A percentile compares a stretch with the other conserved stretches of the same genome.
These are phyloP conservation scores for Desmodus rotundus DNA, from an alignment of 2,113 vertebrate genomes.

Conservation along the genomic window DNA sequence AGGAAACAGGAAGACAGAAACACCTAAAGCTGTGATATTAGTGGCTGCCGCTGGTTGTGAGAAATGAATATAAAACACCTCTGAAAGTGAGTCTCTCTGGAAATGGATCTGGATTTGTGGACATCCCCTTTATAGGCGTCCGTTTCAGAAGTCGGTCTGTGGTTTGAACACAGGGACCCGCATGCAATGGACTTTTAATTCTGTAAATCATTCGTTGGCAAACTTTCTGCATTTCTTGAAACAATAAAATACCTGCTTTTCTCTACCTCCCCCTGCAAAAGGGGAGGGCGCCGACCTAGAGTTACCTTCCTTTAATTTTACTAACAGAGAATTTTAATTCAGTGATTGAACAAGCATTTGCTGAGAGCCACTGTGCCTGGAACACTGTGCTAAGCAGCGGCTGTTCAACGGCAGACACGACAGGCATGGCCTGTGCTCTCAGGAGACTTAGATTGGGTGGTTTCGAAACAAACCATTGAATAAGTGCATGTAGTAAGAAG, in stretches of 20 bases:
- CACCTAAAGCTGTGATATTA: neutral
- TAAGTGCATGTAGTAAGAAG: neutral
- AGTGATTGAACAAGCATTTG: neutral
- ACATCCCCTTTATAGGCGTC: neutral
- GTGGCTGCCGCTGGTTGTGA: neutral
- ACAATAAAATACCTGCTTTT: neutral
- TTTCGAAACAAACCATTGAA: neutral
- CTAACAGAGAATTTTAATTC: constrained; percentile 9
- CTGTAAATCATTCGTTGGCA: neutral
- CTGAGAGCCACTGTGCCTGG: neutral
- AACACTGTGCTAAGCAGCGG: neutral
- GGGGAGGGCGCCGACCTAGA: neutral
- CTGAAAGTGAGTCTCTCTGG: neutral
- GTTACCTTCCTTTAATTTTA: neutral
- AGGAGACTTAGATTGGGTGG: neutral
- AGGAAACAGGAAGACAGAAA: neutral
- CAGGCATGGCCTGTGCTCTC: neutral
- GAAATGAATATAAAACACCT: neutral
- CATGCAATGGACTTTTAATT: neutral
- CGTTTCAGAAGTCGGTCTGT: neutral
- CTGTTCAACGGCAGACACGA: neutral
- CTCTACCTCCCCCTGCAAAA: neutral
- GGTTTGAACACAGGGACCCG: neutral
- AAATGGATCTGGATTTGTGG: neutral
- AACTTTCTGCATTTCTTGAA: neutral